These are phyloP conservation scores for Chaetodon auriga DNA, from an alignment of 2,113 vertebrate genomes.

Conservation along the genomic window DNA sequence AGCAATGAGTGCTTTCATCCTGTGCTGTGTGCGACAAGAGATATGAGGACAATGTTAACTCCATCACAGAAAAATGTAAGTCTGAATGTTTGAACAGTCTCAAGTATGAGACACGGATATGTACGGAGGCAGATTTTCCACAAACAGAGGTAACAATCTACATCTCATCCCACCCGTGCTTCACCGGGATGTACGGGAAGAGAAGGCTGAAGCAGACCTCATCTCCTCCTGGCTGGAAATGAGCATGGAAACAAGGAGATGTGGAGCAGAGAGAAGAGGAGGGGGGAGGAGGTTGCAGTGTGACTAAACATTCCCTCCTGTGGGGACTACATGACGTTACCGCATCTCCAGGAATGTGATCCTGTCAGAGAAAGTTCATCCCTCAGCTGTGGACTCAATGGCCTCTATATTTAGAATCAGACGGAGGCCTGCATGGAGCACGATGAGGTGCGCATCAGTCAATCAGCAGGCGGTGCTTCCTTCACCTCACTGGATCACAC, in stretches of 20 bases:
- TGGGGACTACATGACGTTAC: slow-evolving; percentile 35
- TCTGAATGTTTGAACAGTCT: neutral
- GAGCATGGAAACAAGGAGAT: slow-evolving; percentile 2
- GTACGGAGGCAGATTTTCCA: slow-evolving; percentile 49
- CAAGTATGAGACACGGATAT: slow-evolving; percentile 6
- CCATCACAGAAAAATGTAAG: slow-evolving; percentile 5
- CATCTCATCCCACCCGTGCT: slow-evolving; percentile 34
- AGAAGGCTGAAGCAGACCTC: slow-evolving; percentile 18
- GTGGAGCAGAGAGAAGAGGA: neutral
- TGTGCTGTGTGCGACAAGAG: neutral
- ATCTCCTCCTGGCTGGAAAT: slow-evolving; percentile 45
- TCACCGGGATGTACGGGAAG: slow-evolving; percentile 49
- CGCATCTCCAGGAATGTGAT: slow-evolving; percentile 48
- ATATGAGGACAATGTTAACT: neutral
- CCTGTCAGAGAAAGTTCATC: slow-evolving; percentile 19
- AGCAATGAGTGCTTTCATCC: too few species aligned
- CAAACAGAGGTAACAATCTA: neutral
- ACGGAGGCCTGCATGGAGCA: neutral
- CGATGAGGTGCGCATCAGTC: neutral
- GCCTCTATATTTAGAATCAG: slow-evolving; percentile 29
- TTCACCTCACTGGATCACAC: neutral
- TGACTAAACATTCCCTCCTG: slow-evolving; percentile 63
- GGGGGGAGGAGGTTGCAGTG: neutral
- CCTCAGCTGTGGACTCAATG: slow-evolving; percentile 17
- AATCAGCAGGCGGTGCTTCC: slow-evolving; percentile 1